Evolutionary conservation across 2,797 vertebrate genomes (phyloP).

Genomic region (Acanthurus tractus): DNA sequence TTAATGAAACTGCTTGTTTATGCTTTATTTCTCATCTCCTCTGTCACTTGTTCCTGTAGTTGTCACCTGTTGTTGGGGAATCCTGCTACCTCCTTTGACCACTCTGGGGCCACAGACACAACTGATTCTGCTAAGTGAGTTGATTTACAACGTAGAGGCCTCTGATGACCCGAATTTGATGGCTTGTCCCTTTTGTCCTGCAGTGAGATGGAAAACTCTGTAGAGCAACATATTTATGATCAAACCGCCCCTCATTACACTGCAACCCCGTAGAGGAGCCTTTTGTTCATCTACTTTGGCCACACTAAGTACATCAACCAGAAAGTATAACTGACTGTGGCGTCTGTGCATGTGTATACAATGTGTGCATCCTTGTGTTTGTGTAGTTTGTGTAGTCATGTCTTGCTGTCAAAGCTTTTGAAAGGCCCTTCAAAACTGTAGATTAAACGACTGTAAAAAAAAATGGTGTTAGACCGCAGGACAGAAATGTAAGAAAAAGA

Average conservation of each 20-base stretch:
- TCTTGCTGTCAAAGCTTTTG: conserved; percentile 75
- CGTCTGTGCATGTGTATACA: conserved; percentile 46
- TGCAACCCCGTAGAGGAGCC: conserved; percentile 81
- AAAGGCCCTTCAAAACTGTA: conserved; percentile 70
- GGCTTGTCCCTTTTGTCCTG: conserved; percentile 84
- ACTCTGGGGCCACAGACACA: conserved; percentile 66
- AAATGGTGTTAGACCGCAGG: conserved; percentile 31
- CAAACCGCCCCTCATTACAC: conserved; percentile 86
- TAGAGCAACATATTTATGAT: conserved; percentile 85
- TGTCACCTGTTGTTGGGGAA: conserved; percentile 45
- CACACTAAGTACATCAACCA: conserved; percentile 80
- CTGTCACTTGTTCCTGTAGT: conserved; percentile 41
- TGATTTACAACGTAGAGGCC: conserved; percentile 78
- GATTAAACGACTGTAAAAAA: conserved; percentile 71
- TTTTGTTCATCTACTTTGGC: conserved; percentile 86
- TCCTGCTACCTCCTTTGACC: conserved; percentile 52
- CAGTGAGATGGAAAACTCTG: conserved; percentile 86
- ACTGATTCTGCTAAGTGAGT: conserved; percentile 82
- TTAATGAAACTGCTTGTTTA: background rate
- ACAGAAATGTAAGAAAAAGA: conserved; percentile 37
- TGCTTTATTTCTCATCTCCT: conserved; percentile 21
- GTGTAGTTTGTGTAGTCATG: conserved; percentile 32
- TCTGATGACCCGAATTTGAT: conserved; percentile 87
- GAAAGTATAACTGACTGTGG: conserved; percentile 76
- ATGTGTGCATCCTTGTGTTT: conserved; percentile 49